A percentile compares a stretch with the other conserved stretches of the same genome.
These are phyloP conservation scores for Clistopyga incitator DNA, from an alignment of 2,888 invertebrate genomes.

Conservation along the genomic window DNA sequence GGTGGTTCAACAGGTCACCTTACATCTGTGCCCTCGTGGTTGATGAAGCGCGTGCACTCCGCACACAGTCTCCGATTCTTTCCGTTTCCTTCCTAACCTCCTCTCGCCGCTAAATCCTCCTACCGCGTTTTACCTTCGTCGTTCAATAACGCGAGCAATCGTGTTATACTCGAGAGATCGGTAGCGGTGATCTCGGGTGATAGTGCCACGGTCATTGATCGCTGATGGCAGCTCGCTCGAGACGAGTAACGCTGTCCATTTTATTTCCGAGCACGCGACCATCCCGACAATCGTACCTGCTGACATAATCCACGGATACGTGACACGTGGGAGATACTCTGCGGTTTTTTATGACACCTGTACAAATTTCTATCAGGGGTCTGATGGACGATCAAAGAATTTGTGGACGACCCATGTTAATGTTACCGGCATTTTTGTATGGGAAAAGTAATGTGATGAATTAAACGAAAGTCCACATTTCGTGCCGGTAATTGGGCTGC, in stretches of 20 bases:
- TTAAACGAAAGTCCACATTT: no score
- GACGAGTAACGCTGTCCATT: slow-evolving; percentile 27
- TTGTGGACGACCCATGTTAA: background rate
- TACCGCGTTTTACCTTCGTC: slow-evolving; percentile 9
- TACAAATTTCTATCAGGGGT: no score
- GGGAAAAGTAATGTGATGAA: no score
- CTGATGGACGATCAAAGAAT: no score
- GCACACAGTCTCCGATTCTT: slow-evolving; percentile 5
- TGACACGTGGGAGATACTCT: background rate
- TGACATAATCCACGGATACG: slow-evolving; percentile 5
- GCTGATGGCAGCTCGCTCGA: slow-evolving; percentile 17
- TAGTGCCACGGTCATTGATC: slow-evolving; percentile 47
- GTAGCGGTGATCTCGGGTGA: slow-evolving; percentile 25
- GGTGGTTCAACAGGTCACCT: background rate
- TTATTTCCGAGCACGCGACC: slow-evolving; percentile 34
- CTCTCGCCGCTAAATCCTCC: slow-evolving; percentile 14
- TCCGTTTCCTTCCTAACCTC: slow-evolving; percentile 17
- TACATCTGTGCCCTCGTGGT: background rate
- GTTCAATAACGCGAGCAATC: slow-evolving; percentile 40
- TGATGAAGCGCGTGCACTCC: slow-evolving; percentile 23
- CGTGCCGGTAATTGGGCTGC: no score
- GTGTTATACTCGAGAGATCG: background rate
- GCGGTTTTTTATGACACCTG: background rate
- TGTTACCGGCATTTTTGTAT: no score
- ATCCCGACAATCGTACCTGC: slow-evolving; percentile 11